phyloP scores from a whole-genome alignment of 2,113 vertebrate genomes.

The Scomber scombrus region DNA sequence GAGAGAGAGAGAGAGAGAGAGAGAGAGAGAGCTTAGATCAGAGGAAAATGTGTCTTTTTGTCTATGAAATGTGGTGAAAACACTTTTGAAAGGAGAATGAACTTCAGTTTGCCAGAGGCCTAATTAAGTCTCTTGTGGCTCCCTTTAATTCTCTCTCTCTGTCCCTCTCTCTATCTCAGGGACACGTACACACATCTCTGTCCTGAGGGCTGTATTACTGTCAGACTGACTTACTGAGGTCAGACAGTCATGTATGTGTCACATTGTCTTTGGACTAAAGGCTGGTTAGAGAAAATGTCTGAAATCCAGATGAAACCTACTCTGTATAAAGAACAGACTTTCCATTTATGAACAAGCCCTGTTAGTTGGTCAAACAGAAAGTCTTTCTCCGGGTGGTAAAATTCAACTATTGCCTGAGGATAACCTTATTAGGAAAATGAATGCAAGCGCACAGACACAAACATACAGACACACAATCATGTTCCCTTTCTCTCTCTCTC shows the following conservation, averaged over 20 bases:
- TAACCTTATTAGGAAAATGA: constrained; percentile 53
- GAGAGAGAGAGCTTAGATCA: background rate
- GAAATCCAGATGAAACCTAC: background rate
- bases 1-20: too few relatives aligned
- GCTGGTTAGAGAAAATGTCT: constrained; percentile 1
- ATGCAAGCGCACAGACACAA: constrained; percentile 31
- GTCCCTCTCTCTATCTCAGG: background rate
- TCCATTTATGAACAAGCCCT: constrained; percentile 12
- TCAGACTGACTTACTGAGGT: constrained; percentile 52
- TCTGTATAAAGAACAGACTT: background rate
- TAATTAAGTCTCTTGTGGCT: constrained; percentile 48
- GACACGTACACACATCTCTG: constrained; percentile 2
- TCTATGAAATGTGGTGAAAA: constrained; percentile 23
- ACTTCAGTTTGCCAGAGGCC: constrained; percentile 44
- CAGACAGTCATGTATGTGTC: constrained; percentile 48
- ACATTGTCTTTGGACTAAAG: constrained; percentile 24
- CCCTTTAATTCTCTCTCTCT: constrained; percentile 24
- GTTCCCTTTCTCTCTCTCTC: background rate
- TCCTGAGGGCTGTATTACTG: constrained; percentile 50
- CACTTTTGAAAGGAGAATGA: constrained; percentile 31
- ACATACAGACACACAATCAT: background rate
- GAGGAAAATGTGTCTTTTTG: constrained; percentile 24
- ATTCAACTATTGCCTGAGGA: constrained; percentile 35
- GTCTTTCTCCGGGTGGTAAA: background rate
- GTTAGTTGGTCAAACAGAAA: constrained; percentile 36